A percentile compares a stretch with the other conserved stretches of the same genome.
phyloP scores from a whole-genome alignment of 2,888 invertebrate species.

The Tineola bisselliella region DNA sequence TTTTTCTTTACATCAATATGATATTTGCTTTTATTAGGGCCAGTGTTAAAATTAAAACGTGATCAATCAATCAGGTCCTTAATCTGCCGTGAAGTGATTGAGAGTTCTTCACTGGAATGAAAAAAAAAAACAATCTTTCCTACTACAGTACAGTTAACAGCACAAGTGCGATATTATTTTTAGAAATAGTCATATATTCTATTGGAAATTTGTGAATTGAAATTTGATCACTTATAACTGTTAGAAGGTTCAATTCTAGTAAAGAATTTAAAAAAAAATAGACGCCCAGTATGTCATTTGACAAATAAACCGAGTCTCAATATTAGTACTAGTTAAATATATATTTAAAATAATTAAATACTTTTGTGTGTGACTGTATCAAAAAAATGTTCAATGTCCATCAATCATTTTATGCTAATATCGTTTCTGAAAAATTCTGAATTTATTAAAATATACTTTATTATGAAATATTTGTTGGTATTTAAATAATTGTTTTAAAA shows the following conservation, averaged over 20 bases:
- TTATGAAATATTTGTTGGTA: too few relatives aligned
- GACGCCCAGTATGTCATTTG: too few relatives aligned
- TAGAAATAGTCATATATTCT: background rate
- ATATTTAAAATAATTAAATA: too few relatives aligned
- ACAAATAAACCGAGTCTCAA: too few relatives aligned
- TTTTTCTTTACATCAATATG: background rate
- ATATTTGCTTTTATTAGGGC: background rate
- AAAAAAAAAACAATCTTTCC: constrained; percentile 2
- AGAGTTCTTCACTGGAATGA: background rate
- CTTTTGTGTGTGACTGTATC: background rate
- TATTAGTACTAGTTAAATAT: too few relatives aligned
- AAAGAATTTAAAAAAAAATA: too few relatives aligned
- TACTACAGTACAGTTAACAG: background rate
- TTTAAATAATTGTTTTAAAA: too few relatives aligned
- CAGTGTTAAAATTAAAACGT: background rate
- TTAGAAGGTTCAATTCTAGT: too few relatives aligned
- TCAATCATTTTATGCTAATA: constrained; percentile 10
- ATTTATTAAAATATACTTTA: background rate
- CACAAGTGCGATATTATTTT: too few relatives aligned
- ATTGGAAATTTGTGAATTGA: too few relatives aligned
- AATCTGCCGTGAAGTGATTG: constrained; percentile 6
- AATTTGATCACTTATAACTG: too few relatives aligned
- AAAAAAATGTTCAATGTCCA: background rate
- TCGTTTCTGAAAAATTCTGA: background rate
- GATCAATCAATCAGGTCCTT: constrained; percentile 1